A percentile compares a stretch with the other conserved stretches of the same genome.
These are phyloP conservation scores for Ditylenchus dipsaci DNA, from an alignment of 1,140 invertebrate genomes.

Conservation along the genomic window DNA sequence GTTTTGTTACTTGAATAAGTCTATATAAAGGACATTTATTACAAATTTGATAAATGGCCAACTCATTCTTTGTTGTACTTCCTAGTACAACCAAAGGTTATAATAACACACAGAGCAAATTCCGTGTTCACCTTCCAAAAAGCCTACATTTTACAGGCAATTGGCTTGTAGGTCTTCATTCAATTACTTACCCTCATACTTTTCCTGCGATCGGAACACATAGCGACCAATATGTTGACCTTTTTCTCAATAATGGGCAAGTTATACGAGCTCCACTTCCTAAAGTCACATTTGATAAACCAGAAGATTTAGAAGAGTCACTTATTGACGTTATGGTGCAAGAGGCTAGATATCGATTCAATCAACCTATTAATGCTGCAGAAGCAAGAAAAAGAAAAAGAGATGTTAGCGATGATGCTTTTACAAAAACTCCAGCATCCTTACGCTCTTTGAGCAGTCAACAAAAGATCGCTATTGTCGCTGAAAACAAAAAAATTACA, in stretches of 20 bases:
- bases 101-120: neutral
- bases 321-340: neutral
- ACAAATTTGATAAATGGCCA: too few species aligned
- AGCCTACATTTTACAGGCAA: slow-evolving; percentile 2
- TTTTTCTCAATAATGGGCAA: neutral
- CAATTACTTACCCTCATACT: slow-evolving; percentile 1
- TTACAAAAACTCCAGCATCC: neutral
- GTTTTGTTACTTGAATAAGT: too few species aligned
- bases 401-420: neutral
- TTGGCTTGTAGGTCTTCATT: slow-evolving; percentile 9
- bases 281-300: neutral
- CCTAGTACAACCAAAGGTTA: slow-evolving; percentile 8
- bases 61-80: slow-evolving; percentile 14
- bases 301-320: neutral
- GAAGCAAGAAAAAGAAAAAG: neutral
- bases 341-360: neutral
- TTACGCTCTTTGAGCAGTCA: slow-evolving; percentile 4
- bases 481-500: neutral
- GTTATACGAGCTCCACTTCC: neutral
- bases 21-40: too few species aligned
- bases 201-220: slow-evolving; percentile 1
- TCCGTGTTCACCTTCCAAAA: slow-evolving; percentile 15
- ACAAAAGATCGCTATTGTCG: neutral
- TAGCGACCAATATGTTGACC: neutral
- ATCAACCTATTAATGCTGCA: neutral